Conservation (phyloP, 2,888 invertebrate species). For the Conistra vaccinii region DNA sequence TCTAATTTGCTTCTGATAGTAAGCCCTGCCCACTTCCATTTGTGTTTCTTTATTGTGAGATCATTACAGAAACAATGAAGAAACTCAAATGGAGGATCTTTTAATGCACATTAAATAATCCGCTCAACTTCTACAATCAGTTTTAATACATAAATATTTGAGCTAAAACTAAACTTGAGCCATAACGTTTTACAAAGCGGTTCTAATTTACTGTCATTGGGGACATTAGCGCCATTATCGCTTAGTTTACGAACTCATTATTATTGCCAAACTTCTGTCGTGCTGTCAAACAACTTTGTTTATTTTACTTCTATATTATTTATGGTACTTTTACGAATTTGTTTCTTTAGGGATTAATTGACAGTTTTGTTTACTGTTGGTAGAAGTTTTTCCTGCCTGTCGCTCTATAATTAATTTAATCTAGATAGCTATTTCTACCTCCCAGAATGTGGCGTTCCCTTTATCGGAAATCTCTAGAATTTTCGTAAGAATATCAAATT, state of each 20-base stretch:
- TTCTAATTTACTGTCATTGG: constrained; percentile 54
- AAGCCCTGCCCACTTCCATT: too few species aligned
- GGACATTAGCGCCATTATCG: constrained; percentile 50
- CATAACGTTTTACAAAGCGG: constrained; percentile 32
- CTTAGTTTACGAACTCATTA: constrained; percentile 64
- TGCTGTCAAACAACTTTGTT: constrained; percentile 41
- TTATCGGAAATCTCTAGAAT: background rate
- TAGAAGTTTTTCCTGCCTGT: background rate
- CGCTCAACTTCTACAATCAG: constrained; percentile 16
- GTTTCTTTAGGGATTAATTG: constrained; percentile 25
- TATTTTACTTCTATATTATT: constrained; percentile 9
- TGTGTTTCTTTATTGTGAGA: too few species aligned
- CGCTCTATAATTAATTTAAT: background rate
- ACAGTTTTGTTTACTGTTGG: background rate
- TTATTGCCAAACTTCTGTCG: constrained; percentile 50
- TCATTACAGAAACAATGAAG: too few species aligned
- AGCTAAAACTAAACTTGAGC: constrained; percentile 25
- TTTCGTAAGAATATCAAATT: background rate
- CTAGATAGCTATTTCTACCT: background rate
- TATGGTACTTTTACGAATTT: constrained; percentile 25
- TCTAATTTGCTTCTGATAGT: too few species aligned
- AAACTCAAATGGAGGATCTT: too few species aligned
- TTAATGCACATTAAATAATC: background rate
- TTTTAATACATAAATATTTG: constrained; percentile 7
- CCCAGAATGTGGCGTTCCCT: background rate